A percentile compares a stretch with the other conserved stretches of the same genome.
phyloP scores from a whole-genome alignment of 1,140 invertebrate species.

The Aphis gossypii region DNA sequence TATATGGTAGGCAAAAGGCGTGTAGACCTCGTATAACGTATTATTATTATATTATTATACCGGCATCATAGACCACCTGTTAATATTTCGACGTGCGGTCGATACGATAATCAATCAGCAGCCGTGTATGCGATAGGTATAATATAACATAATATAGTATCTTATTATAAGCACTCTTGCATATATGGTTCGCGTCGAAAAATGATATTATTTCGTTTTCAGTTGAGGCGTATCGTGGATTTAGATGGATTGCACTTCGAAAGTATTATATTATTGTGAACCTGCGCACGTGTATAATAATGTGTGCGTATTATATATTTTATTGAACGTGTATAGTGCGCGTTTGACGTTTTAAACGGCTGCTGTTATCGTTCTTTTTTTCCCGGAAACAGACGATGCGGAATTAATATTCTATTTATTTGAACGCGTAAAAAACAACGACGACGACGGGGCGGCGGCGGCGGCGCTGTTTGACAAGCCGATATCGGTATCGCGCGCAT shows the following conservation, averaged over 20 bases:
- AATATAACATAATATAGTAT: neutral
- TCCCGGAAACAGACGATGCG: neutral
- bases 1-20: neutral
- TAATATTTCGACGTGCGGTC: neutral
- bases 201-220: neutral
- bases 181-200: neutral
- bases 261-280: neutral
- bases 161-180: neutral
- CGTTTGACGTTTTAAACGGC: neutral
- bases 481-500: neutral
- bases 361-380: neutral
- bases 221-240: neutral
- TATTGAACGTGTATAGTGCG: neutral
- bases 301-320: neutral
- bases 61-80: neutral
- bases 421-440: neutral
- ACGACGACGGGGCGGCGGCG: neutral
- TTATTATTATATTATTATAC: neutral
- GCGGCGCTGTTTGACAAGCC: neutral
- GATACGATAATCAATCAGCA: neutral
- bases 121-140: neutral
- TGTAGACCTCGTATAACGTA: neutral
- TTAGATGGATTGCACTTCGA: neutral
- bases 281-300: neutral
- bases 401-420: neutral